phyloP scores from a whole-genome alignment of 2,113 vertebrate species.

The Malurus elegans region DNA sequence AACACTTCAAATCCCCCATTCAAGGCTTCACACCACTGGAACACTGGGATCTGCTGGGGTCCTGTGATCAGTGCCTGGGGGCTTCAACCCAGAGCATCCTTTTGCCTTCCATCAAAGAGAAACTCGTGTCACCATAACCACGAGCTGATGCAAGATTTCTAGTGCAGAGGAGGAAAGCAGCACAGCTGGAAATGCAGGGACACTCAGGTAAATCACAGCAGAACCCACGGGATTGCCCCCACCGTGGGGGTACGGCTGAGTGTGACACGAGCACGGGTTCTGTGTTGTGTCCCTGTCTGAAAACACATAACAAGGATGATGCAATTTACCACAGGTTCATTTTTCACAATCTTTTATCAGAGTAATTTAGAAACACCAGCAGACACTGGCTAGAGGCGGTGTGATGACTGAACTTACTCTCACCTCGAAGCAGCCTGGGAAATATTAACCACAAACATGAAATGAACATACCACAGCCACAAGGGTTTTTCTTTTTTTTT shows the following conservation, averaged over 20 bases:
- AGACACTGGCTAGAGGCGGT: rapidly evolving
- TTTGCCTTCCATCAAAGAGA: background rate
- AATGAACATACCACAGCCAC: slow-evolving; percentile 2
- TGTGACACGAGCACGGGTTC: rapidly evolving
- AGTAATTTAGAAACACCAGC: background rate
- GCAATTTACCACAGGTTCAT: background rate
- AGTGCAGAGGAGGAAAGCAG: background rate
- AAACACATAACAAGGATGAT: background rate
- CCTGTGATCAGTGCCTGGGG: background rate
- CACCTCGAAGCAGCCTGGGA: slow-evolving; percentile 30
- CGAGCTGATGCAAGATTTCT: background rate
- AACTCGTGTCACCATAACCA: background rate
- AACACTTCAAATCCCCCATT: background rate
- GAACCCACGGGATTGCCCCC: rapidly evolving
- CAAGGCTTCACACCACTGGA: background rate
- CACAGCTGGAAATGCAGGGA: rapidly evolving
- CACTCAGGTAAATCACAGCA: background rate
- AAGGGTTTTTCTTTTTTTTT: rapidly evolving
- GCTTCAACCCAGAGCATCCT: background rate
- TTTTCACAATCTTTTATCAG: background rate
- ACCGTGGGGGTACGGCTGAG: background rate
- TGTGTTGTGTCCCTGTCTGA: background rate
- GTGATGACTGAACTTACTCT: background rate
- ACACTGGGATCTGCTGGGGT: too few species aligned
- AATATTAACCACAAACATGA: slow-evolving; percentile 19